These are phyloP conservation scores for Lasioglossum pauxillum DNA, from an alignment of 2,888 invertebrate genomes.

Conservation along the genomic window DNA sequence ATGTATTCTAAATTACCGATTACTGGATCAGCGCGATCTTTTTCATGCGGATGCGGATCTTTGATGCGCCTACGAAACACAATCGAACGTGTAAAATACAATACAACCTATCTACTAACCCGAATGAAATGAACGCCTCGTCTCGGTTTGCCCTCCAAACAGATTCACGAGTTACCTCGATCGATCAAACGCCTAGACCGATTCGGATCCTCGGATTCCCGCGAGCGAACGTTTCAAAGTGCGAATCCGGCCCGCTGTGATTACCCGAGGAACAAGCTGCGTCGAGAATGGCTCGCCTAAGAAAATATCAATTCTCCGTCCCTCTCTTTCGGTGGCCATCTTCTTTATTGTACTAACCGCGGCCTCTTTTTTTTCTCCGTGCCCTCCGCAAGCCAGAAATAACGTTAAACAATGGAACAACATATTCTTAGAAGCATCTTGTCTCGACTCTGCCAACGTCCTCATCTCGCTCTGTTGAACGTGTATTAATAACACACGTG, in stretches of 20 bases:
- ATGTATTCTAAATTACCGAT: conserved; percentile 50
- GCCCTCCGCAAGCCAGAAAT: not conserved
- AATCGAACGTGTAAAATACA: not conserved
- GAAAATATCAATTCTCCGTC: conserved; percentile 22
- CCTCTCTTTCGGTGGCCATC: not conserved
- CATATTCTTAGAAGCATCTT: conserved; percentile 1
- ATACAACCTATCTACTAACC: not conserved
- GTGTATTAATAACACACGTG: too few species aligned
- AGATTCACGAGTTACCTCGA: not conserved
- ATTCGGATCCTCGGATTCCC: not conserved
- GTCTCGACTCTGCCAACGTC: conserved; percentile 1
- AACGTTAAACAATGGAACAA: conserved; percentile 1
- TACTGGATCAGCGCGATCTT: conserved; percentile 1
- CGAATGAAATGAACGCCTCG: not conserved
- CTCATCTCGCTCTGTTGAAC: not conserved
- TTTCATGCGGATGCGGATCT: conserved; percentile 2
- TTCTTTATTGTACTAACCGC: not conserved
- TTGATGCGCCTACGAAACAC: not conserved
- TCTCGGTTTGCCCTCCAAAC: not conserved
- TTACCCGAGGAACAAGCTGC: conserved; percentile 29
- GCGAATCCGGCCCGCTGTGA: not conserved
- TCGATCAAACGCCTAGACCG: not conserved
- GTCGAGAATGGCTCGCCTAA: not conserved
- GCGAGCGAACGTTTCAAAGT: not conserved
- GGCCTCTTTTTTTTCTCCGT: not conserved